These are phyloP conservation scores for Ranitomeya variabilis DNA, from an alignment of 2,113 vertebrate species.

Conservation along the genomic window DNA sequence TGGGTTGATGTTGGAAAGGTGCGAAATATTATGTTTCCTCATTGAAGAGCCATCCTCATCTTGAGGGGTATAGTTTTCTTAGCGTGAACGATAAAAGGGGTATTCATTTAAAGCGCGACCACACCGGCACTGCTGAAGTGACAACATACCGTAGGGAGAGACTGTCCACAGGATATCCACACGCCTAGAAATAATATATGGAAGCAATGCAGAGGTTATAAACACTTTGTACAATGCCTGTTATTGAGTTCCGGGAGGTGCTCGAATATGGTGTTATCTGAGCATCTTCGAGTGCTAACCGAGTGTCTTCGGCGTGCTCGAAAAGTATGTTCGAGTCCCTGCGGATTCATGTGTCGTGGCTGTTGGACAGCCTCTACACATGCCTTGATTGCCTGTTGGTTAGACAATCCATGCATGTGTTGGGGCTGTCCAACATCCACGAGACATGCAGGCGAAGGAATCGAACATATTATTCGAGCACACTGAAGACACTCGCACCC, in stretches of 20 bases:
- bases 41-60: background rate
- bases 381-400: too few species aligned
- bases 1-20: slow-evolving; percentile 35
- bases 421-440: too few species aligned
- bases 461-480: too few species aligned
- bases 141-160: slow-evolving; percentile 8
- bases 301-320: too few species aligned
- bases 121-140: background rate
- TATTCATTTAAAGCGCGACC: background rate
- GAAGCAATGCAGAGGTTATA: slow-evolving; percentile 15
- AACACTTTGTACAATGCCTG: slow-evolving; percentile 7
- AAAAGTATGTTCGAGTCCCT: too few species aligned
- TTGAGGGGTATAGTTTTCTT: background rate
- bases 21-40: slow-evolving; percentile 43
- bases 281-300: too few species aligned
- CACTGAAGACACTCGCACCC: too few species aligned
- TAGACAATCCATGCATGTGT: too few species aligned
- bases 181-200: slow-evolving; percentile 32
- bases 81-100: slow-evolving; percentile 2
- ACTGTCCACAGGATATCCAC: background rate
- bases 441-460: too few species aligned
- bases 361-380: too few species aligned
- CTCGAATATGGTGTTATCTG: too few species aligned
- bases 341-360: too few species aligned
- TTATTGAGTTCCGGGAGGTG: background rate